Evolutionary conservation across 1,140 invertebrate genomes (phyloP).

Genomic region (Hycleus phaleratus): DNA sequence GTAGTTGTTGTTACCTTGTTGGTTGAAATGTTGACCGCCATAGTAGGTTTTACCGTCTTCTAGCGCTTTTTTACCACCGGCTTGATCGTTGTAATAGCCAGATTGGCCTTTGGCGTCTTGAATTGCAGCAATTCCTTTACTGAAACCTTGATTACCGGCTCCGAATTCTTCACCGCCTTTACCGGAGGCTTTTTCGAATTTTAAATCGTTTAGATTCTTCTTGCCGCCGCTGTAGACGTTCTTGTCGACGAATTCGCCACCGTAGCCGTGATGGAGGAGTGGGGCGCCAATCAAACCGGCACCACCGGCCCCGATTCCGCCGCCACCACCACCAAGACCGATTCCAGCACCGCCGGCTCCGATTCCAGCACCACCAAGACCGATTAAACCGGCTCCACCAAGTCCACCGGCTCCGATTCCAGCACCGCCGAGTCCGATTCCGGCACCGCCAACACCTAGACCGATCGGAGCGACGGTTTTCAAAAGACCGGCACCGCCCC

Average conservation of each 20-base stretch:
- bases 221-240: conserved; percentile 47
- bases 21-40: conserved; percentile 47
- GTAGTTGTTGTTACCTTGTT: conserved; percentile 42
- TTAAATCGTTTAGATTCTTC: conserved; percentile 47
- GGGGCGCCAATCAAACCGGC: conserved; percentile 28
- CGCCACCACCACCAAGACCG: conserved; percentile 16
- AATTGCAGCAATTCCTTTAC: conserved; percentile 42
- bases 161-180: conserved; percentile 46
- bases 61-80: conserved; percentile 48
- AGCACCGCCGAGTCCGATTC: conserved; percentile 20
- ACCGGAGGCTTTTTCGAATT: conserved; percentile 45
- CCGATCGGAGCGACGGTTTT: conserved; percentile 36
- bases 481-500: conserved; percentile 31
- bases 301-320: conserved; percentile 33
- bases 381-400: conserved; percentile 1
- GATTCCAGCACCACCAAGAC: conserved; percentile 1
- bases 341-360: not conserved
- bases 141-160: conserved; percentile 47
- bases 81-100: conserved; percentile 48
- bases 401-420: conserved; percentile 25
- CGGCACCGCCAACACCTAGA: conserved; percentile 37
- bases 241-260: conserved; percentile 39
- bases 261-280: conserved; percentile 15
- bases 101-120: conserved; percentile 48
- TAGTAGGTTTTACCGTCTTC: conserved; percentile 50